Conservation (phyloP, 2,113 vertebrate species). For the Heterochromis multidens region DNA sequence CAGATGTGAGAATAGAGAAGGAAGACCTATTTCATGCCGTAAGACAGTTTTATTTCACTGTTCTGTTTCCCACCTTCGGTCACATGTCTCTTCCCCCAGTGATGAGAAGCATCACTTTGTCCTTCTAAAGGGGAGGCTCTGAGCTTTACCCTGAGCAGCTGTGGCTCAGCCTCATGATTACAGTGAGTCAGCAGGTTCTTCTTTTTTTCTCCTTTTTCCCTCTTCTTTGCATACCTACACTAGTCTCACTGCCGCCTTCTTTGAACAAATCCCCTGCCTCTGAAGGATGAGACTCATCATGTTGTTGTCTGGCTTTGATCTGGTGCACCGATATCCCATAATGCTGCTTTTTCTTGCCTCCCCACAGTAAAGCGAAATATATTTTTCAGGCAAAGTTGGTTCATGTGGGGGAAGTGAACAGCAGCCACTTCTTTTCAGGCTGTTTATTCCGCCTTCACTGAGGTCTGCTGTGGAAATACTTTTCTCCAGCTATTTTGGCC, state of each 20-base stretch:
- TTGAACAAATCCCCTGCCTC: slow-evolving; percentile 44
- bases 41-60: slow-evolving; percentile 24
- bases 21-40: slow-evolving; percentile 20
- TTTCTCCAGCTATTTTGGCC: slow-evolving; percentile 5
- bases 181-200: slow-evolving; percentile 75
- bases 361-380: neutral
- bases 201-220: neutral
- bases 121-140: slow-evolving; percentile 57
- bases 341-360: slow-evolving; percentile 1
- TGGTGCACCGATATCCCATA: slow-evolving; percentile 15
- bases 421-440: neutral
- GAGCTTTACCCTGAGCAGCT: slow-evolving; percentile 33
- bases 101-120: slow-evolving; percentile 37
- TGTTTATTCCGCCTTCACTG: neutral
- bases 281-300: slow-evolving; percentile 35
- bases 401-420: neutral
- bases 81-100: neutral
- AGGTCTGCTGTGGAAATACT: neutral
- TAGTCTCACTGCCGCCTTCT: slow-evolving; percentile 4
- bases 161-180: slow-evolving; percentile 47
- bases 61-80: slow-evolving; percentile 23
- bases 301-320: slow-evolving; percentile 44
- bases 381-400: slow-evolving; percentile 3
- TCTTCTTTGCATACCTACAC: slow-evolving; percentile 35
- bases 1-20: slow-evolving; percentile 2